Evolutionary conservation across 2,888 invertebrate species (phyloP).

Genomic region (Synergus gifuensis): DNA sequence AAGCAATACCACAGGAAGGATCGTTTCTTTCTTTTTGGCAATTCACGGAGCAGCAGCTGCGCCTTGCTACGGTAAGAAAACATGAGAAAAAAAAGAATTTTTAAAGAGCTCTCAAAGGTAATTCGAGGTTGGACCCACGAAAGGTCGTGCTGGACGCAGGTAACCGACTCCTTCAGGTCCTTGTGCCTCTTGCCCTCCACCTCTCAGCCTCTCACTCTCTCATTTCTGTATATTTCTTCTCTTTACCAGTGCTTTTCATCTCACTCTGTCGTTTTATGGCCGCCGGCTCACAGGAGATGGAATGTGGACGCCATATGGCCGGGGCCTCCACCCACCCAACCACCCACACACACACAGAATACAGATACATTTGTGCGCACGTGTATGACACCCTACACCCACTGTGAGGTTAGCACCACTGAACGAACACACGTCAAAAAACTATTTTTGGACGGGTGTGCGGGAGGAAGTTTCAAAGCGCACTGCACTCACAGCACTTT

Average conservation of each 20-base stretch:
- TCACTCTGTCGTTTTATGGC: constrained; percentile 53
- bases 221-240: constrained; percentile 43
- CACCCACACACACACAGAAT: constrained; percentile 59
- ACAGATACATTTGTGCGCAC: constrained; percentile 4
- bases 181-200: constrained; percentile 58
- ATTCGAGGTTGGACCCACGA: constrained; percentile 28
- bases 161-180: constrained; percentile 59
- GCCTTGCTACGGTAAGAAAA: constrained; percentile 8
- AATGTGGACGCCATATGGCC: constrained; percentile 77
- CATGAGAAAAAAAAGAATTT: constrained; percentile 39
- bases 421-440: constrained; percentile 51
- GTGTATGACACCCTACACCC: constrained; percentile 47
- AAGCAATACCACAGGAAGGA: background rate
- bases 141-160: constrained; percentile 49
- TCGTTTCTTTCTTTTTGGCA: background rate
- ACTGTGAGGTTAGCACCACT: constrained; percentile 48
- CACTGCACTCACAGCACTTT: constrained; percentile 47
- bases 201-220: constrained; percentile 53
- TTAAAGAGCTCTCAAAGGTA: constrained; percentile 49
- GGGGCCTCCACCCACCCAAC: constrained; percentile 71
- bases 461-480: constrained; percentile 45
- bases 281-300: constrained; percentile 69
- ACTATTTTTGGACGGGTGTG: constrained; percentile 55
- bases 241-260: constrained; percentile 38
- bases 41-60: constrained; percentile 22